A percentile compares a stretch with the other conserved stretches of the same genome.
phyloP scores from a whole-genome alignment of 1,140 invertebrate genomes.

The Megalonaias nervosa region DNA sequence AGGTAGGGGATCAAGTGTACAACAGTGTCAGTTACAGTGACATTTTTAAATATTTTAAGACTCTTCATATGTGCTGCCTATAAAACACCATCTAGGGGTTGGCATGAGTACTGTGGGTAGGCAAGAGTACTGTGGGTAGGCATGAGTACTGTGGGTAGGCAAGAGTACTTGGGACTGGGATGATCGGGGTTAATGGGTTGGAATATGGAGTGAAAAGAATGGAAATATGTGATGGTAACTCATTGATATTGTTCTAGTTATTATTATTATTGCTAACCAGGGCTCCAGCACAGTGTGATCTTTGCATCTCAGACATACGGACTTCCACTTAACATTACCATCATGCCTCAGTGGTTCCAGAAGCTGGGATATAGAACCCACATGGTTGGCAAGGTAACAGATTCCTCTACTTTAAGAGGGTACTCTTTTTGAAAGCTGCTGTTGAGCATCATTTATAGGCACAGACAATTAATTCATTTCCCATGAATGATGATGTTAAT shows the following conservation, averaged over 20 bases:
- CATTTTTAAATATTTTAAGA: too few species aligned
- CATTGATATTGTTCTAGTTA: background rate
- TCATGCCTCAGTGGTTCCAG: conserved; percentile 72
- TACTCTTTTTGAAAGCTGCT: background rate
- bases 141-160: too few species aligned
- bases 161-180: too few species aligned
- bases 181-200: too few species aligned
- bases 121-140: too few species aligned
- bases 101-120: too few species aligned
- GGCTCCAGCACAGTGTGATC: conserved; percentile 63
- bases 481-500: conserved; percentile 27
- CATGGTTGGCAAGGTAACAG: conserved; percentile 72
- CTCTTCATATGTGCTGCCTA: too few species aligned
- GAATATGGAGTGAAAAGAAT: background rate
- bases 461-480: background rate
- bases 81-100: too few species aligned
- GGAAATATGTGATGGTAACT: background rate
- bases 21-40: too few species aligned
- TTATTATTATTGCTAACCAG: conserved; percentile 32
- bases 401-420: background rate
- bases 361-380: conserved; percentile 73
- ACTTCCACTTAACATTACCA: conserved; percentile 63
- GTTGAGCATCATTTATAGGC: background rate
- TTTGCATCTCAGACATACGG: conserved; percentile 59
- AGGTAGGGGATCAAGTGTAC: too few species aligned